These are phyloP conservation scores for Syrista parreyssii DNA, from an alignment of 2,888 invertebrate species.

Conservation along the genomic window DNA sequence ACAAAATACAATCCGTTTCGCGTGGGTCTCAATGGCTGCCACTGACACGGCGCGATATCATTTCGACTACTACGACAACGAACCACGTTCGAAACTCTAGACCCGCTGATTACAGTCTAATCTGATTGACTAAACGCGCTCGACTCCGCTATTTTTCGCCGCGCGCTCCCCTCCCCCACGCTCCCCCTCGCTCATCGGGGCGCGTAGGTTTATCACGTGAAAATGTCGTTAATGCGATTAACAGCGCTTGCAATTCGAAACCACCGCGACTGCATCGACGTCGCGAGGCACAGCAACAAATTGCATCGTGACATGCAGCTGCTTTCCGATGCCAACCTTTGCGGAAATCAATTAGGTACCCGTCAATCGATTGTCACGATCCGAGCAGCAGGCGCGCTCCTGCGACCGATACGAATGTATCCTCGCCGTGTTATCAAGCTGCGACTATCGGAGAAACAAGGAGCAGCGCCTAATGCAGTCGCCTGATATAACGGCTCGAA, in stretches of 20 bases:
- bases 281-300: constrained; percentile 27
- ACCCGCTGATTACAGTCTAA: constrained; percentile 37
- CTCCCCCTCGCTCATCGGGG: neutral
- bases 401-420: no score
- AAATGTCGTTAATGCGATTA: constrained; percentile 45
- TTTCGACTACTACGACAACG: no score
- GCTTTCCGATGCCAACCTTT: neutral
- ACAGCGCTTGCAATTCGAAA: neutral
- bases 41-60: no score
- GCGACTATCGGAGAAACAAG: no score
- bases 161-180: neutral
- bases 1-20: constrained; percentile 27
- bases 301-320: constrained; percentile 38
- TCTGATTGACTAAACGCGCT: constrained; percentile 35
- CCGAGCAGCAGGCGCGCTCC: no score
- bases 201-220: constrained; percentile 37
- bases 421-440: no score
- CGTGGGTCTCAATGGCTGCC: neutral
- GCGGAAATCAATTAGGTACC: no score
- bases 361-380: no score
- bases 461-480: no score
- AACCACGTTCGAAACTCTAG: constrained; percentile 15
- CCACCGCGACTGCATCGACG: constrained; percentile 30
- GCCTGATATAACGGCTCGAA: no score
- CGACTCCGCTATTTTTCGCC: constrained; percentile 5